Percentiles rank a stretch among this genome's conserved stretches.
Conservation (phyloP, 1,140 invertebrate genomes). For the Tetragnatha versicolor region DNA sequence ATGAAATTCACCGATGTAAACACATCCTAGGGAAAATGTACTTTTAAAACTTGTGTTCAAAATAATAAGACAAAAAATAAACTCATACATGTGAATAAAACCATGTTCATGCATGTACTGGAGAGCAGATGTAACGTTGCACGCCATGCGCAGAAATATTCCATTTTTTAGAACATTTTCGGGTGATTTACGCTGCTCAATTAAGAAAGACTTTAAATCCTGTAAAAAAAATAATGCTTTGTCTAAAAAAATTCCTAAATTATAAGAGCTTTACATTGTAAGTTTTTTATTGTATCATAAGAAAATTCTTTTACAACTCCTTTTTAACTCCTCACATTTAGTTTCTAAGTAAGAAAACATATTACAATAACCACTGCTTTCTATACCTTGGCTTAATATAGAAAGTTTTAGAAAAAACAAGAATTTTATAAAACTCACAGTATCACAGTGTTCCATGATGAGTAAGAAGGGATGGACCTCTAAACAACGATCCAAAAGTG, state of each 20-base stretch:
- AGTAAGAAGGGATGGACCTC: slow-evolving; percentile 73
- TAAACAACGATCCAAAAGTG: slow-evolving; percentile 71
- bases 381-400: no score
- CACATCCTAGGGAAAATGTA: no score
- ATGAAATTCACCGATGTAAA: no score
- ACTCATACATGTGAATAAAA: slow-evolving; percentile 70
- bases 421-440: slow-evolving; percentile 65
- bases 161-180: slow-evolving; percentile 68
- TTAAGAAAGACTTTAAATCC: slow-evolving; percentile 73
- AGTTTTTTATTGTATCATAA: no score
- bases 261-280: no score
- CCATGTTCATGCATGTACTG: slow-evolving; percentile 70
- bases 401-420: no score
- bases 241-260: not conserved
- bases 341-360: no score
- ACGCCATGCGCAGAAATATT: slow-evolving; percentile 69
- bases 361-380: no score
- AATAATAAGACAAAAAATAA: slow-evolving; percentile 2
- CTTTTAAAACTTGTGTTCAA: no score
- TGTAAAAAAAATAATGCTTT: slow-evolving; percentile 1
- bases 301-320: no score
- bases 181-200: slow-evolving; percentile 64
- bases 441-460: slow-evolving; percentile 72
- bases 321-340: no score
- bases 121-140: slow-evolving; percentile 70